These are phyloP conservation scores for Melanitta fusca DNA, from an alignment of 2,797 vertebrate species.

Conservation along the genomic window DNA sequence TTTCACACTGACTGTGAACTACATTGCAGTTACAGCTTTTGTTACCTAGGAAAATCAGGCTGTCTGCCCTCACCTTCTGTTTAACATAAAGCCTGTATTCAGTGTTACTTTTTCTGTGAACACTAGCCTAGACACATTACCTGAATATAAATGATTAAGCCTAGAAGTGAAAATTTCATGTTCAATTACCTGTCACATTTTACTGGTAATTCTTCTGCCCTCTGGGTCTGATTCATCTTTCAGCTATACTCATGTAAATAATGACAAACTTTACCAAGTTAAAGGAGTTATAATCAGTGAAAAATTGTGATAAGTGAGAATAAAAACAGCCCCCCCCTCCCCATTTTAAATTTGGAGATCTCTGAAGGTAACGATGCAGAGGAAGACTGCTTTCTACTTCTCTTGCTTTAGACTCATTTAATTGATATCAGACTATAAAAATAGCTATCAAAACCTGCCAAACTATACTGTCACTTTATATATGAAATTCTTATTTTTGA, in stretches of 20 bases:
- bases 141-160: neutral
- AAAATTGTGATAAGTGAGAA: neutral
- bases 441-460: neutral
- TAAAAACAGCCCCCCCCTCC: neutral
- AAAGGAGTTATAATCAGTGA: neutral
- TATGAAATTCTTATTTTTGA: conserved; percentile 47
- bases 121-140: neutral
- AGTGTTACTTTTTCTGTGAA: neutral
- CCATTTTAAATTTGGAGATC: neutral
- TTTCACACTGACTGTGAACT: neutral
- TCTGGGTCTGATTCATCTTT: neutral
- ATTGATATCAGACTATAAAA: conserved; percentile 42
- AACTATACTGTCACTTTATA: conserved; percentile 27
- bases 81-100: neutral
- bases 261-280: neutral
- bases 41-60: neutral
- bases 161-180: neutral
- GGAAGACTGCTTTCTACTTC: neutral
- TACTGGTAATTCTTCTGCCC: neutral
- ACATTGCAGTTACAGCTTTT: neutral
- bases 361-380: neutral
- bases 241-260: neutral
- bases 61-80: neutral
- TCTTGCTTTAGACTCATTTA: conserved; percentile 14
- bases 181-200: neutral